A percentile compares a stretch with the other conserved stretches of the same genome.
Conservation (phyloP, 30 jellyfish, hydroid and myxozoan genomes). For the Aurelia coerulea region DNA sequence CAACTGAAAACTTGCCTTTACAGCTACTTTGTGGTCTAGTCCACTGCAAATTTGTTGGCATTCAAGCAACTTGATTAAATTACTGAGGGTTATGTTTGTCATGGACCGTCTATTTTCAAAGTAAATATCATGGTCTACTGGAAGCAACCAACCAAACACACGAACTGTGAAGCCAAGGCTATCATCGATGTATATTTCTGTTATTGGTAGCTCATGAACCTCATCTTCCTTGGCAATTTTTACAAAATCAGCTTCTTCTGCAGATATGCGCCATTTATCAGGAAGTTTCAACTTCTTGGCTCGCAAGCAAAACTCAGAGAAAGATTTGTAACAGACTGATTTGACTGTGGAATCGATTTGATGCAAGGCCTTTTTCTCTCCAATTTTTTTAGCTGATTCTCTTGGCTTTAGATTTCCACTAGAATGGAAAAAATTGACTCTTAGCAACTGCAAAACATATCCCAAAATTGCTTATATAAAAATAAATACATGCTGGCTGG, state of each 20-base stretch:
- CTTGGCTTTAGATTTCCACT: no score
- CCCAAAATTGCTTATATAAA: no score
- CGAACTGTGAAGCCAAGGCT: slow-evolving; percentile 4
- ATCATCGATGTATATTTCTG: slow-evolving; percentile 1
- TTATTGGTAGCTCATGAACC: background rate
- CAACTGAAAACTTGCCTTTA: background rate
- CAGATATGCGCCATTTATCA: background rate
- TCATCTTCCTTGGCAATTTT: background rate
- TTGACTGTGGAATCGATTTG: no score
- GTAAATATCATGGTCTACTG: slow-evolving; percentile 1
- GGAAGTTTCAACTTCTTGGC: no score
- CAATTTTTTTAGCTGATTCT: no score
- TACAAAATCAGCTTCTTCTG: background rate
- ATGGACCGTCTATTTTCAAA: background rate
- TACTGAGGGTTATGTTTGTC: background rate
- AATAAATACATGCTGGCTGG: no score
- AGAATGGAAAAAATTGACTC: no score
- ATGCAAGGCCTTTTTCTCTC: no score
- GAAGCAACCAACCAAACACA: slow-evolving; percentile 7
- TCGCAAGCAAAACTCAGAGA: no score
- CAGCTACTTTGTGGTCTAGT: background rate
- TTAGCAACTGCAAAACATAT: no score
- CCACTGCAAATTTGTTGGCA: background rate
- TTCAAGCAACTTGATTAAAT: background rate
- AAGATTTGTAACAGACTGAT: no score